Evolutionary conservation across 1,140 invertebrate species (phyloP).

Genomic region (Drosophila nikananu): DNA sequence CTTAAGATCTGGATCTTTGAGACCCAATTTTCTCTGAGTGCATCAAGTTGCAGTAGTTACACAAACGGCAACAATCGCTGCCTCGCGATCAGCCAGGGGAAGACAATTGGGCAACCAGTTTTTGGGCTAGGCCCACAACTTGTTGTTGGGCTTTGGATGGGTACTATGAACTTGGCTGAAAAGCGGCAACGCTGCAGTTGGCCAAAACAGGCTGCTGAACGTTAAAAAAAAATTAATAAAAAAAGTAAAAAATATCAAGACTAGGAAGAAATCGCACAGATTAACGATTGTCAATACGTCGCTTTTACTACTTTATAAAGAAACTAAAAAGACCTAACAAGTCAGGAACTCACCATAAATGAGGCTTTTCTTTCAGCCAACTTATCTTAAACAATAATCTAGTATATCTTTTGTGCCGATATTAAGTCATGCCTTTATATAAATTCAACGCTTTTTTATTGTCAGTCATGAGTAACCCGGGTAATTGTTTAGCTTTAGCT

Average conservation of each 20-base stretch:
- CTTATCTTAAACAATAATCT: constrained; percentile 6
- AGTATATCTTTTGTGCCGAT: constrained; percentile 14
- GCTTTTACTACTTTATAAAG: neutral
- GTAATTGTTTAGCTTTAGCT: constrained; percentile 7
- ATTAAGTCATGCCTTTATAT: constrained; percentile 18
- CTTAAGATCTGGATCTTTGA: no score
- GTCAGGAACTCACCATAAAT: neutral
- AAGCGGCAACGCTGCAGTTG: constrained; percentile 55
- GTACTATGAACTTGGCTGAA: constrained; percentile 70
- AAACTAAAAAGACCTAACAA: neutral
- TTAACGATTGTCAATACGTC: constrained; percentile 9
- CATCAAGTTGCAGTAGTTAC: constrained; percentile 24
- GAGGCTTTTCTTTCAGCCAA: neutral
- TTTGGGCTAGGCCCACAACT: constrained; percentile 52
- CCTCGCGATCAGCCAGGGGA: constrained; percentile 42
- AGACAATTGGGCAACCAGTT: constrained; percentile 57
- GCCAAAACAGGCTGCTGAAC: constrained; percentile 34
- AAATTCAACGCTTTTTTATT: constrained; percentile 2
- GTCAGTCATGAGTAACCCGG: constrained; percentile 10
- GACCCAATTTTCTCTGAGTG: constrained; percentile 5
- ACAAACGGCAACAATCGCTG: constrained; percentile 37
- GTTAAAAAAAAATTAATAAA: constrained; percentile 3
- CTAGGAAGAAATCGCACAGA: constrained; percentile 23
- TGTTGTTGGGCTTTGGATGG: constrained; percentile 38
- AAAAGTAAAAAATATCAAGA: neutral